Conservation (phyloP, 1,140 invertebrate genomes). For the Habropoda laboriosa region DNA sequence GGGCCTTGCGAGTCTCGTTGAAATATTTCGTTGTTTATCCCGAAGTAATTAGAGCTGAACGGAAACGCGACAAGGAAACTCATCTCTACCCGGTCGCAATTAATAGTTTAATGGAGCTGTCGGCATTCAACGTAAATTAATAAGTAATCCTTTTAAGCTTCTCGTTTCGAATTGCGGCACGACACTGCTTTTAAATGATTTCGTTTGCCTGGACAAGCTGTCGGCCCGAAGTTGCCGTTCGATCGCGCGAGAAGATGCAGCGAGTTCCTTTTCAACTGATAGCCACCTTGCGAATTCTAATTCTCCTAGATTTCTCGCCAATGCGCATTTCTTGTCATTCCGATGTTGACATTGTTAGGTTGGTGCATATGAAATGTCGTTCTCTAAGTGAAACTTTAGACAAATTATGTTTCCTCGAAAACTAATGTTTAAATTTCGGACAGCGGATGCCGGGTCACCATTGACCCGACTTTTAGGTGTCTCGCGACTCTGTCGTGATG, state of each 20-base stretch:
- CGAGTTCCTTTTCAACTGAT: background rate
- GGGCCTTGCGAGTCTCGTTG: background rate
- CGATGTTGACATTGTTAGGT: too few species aligned
- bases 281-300: background rate
- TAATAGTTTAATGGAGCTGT: constrained; percentile 23
- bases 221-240: background rate
- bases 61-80: constrained; percentile 1
- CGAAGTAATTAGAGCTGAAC: constrained; percentile 19
- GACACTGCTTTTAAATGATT: background rate
- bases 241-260: background rate
- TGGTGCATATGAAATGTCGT: too few species aligned
- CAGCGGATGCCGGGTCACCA: too few species aligned
- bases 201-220: background rate
- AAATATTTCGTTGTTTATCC: constrained; percentile 33
- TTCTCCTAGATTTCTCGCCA: background rate
- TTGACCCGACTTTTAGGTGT: too few species aligned
- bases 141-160: constrained; percentile 19
- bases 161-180: background rate
- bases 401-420: too few species aligned
- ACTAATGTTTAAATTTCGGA: too few species aligned
- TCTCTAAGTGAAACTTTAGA: too few species aligned
- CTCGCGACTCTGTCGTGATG: too few species aligned
- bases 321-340: too few species aligned
- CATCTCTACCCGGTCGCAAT: background rate
- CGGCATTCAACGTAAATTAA: constrained; percentile 22